phyloP scores from a whole-genome alignment of 2,888 invertebrate species.

The Odiellus spinosus region DNA sequence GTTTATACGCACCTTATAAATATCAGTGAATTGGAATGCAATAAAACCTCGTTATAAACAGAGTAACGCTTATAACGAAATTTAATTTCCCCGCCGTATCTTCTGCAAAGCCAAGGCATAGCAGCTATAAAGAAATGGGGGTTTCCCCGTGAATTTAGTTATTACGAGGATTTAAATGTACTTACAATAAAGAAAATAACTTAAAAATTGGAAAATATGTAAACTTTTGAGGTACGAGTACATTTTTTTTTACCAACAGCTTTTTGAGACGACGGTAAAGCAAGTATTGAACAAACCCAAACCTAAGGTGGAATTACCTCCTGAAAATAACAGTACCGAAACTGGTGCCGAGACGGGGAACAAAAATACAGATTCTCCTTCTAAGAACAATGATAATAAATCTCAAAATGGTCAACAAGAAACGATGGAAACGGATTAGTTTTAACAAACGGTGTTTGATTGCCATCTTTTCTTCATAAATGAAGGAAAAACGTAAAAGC shows the following conservation, averaged over 20 bases:
- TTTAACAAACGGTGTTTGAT: neutral
- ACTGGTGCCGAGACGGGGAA: constrained; percentile 1
- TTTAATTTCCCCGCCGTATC: too few species aligned
- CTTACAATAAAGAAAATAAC: too few species aligned
- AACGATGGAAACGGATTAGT: constrained; percentile 13
- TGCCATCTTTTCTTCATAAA: neutral
- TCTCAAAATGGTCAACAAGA: constrained; percentile 4
- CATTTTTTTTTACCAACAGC: constrained; percentile 26
- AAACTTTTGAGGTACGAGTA: too few species aligned
- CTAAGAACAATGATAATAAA: constrained; percentile 5
- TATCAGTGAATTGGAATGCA: too few species aligned
- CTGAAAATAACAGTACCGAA: constrained; percentile 5
- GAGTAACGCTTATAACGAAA: too few species aligned
- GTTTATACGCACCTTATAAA: too few species aligned
- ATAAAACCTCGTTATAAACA: too few species aligned
- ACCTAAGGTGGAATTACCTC: constrained; percentile 43
- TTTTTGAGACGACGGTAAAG: constrained; percentile 38
- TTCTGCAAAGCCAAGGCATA: too few species aligned
- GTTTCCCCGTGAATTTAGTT: too few species aligned
- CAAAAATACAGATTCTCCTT: constrained; percentile 2
- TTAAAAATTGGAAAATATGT: too few species aligned
- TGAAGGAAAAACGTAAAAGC: neutral
- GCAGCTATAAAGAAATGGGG: too few species aligned
- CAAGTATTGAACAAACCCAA: constrained; percentile 79
- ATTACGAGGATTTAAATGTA: too few species aligned